phyloP scores from a whole-genome alignment of 2,113 vertebrate species.

The Amphilophus citrinellus region DNA sequence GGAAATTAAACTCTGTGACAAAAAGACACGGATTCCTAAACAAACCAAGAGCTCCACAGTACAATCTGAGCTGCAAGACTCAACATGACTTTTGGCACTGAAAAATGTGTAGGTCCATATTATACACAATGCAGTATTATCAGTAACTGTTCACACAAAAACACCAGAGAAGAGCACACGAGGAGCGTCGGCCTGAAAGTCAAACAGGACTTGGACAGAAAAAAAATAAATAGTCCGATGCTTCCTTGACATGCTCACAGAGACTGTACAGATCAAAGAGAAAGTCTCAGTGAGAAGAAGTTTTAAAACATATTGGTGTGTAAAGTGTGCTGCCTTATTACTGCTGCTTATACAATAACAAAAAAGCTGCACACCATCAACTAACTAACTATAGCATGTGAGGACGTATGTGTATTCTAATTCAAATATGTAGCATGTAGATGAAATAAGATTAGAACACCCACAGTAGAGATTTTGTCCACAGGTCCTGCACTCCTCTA shows the following conservation, averaged over 20 bases:
- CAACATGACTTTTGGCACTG: constrained; percentile 63
- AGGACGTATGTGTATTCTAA: not conserved
- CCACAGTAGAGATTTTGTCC: not conserved
- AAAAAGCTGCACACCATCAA: constrained; percentile 26
- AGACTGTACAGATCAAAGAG: not conserved
- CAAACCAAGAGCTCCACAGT: constrained; percentile 5
- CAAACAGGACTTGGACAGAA: constrained; percentile 3
- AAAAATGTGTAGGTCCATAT: constrained; percentile 48
- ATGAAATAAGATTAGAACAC: constrained; percentile 10
- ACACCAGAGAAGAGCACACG: constrained; percentile 23
- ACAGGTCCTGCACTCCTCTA: constrained; percentile 8
- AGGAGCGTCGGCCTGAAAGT: constrained; percentile 35
- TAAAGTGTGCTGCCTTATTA: not conserved
- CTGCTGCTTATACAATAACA: constrained; percentile 32
- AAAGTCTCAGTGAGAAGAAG: not conserved
- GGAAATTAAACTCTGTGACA: not conserved
- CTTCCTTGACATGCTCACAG: not conserved
- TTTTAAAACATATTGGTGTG: not conserved
- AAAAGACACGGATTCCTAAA: constrained; percentile 17
- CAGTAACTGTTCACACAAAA: constrained; percentile 42
- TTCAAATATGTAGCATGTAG: constrained; percentile 18
- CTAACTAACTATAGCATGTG: constrained; percentile 39
- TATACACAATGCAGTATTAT: constrained; percentile 40
- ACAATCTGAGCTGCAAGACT: constrained; percentile 30
- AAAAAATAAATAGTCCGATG: not conserved